Conservation (phyloP, 2,888 invertebrate genomes). For the Aquatica leii region DNA sequence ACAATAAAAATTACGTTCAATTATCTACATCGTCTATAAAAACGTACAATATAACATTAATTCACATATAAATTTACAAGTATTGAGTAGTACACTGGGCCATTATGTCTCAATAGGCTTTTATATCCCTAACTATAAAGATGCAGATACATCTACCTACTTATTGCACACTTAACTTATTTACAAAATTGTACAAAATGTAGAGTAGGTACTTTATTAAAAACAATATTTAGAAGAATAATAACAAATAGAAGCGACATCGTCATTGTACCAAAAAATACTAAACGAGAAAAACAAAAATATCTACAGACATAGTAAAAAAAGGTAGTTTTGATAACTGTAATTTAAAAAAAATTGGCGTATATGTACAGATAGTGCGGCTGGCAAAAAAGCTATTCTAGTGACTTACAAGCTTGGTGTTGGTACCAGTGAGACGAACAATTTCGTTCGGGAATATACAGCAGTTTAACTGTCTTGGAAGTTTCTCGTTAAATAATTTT, state of each 20-base stretch:
- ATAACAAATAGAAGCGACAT: neutral
- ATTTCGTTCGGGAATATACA: constrained; percentile 53
- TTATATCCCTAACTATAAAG: constrained; percentile 31
- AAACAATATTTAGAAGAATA: constrained; percentile 10
- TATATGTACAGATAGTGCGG: constrained; percentile 45
- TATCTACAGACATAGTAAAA: too few species aligned
- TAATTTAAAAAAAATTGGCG: too few species aligned
- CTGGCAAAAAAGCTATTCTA: constrained; percentile 55
- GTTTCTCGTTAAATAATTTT: neutral
- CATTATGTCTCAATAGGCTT: constrained; percentile 35
- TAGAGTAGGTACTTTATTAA: constrained; percentile 33
- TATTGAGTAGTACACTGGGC: constrained; percentile 34
- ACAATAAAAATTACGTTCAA: too few species aligned
- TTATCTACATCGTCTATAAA: constrained; percentile 35
- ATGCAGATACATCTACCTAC: constrained; percentile 21
- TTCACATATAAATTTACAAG: constrained; percentile 27
- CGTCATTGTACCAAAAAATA: neutral
- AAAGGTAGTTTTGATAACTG: too few species aligned
- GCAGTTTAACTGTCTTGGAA: neutral
- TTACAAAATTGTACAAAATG: constrained; percentile 33
- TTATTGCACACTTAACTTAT: constrained; percentile 34
- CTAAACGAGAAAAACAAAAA: neutral
- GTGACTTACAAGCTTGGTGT: constrained; percentile 57
- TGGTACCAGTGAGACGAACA: constrained; percentile 58
- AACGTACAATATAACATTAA: constrained; percentile 26